phyloP scores from a whole-genome alignment of 1,140 invertebrate genomes.

The Ceratosolen fusciceps region DNA sequence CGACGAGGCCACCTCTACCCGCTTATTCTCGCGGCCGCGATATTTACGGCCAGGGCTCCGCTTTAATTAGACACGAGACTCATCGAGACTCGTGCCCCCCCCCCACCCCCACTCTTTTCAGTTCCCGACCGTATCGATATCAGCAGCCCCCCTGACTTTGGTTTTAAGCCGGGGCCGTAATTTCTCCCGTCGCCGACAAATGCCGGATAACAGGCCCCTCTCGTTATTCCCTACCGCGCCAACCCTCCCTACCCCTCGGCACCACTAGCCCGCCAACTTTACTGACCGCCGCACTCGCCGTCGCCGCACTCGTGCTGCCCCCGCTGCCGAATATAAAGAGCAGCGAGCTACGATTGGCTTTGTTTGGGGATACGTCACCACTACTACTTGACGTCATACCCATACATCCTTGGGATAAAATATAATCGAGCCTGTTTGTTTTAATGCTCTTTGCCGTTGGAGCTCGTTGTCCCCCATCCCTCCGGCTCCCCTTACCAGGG shows the following conservation, averaged over 20 bases:
- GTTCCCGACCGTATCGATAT: background rate
- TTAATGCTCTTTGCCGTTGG: slow-evolving; percentile 15
- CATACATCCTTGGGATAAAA: background rate
- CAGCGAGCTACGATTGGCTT: too few relatives aligned
- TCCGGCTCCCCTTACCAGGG: slow-evolving; percentile 2
- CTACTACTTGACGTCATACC: background rate
- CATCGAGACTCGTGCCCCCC: background rate
- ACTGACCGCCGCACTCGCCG: background rate
- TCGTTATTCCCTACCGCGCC: background rate
- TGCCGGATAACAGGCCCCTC: background rate
- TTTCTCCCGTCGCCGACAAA: background rate
- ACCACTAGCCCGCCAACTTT: too few relatives aligned
- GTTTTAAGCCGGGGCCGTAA: background rate
- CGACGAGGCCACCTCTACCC: background rate
- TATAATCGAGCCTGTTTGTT: slow-evolving; percentile 31
- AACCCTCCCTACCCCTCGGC: too few relatives aligned
- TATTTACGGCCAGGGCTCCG: slow-evolving; percentile 28
- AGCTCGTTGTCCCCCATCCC: slow-evolving; percentile 5
- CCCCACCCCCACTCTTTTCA: too few relatives aligned
- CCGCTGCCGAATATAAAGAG: too few relatives aligned
- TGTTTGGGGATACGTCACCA: background rate
- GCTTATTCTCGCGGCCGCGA: background rate
- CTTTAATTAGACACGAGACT: slow-evolving; percentile 21
- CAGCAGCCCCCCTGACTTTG: background rate
- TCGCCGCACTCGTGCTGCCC: too few relatives aligned